Conservation (phyloP, 1,140 invertebrate genomes). For the Heliconius melpomene region DNA sequence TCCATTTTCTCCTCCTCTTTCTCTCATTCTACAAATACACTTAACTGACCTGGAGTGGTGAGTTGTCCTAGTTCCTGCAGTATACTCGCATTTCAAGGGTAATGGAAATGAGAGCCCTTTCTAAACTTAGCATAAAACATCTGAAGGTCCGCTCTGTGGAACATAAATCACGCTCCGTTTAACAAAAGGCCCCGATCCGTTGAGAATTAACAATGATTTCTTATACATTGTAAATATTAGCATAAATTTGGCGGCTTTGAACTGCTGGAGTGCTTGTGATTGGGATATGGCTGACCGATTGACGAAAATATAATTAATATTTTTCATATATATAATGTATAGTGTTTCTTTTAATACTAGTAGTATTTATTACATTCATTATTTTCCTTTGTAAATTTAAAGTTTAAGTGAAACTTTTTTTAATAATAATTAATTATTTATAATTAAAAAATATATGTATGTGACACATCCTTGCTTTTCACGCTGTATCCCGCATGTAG, state of each 20-base stretch:
- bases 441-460: no score
- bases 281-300: neutral
- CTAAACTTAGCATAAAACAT: slow-evolving; percentile 14
- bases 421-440: no score
- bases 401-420: no score
- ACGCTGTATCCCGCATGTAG: neutral
- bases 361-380: no score
- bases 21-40: neutral
- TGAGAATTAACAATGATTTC: slow-evolving; percentile 14
- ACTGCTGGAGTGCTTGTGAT: neutral
- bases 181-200: slow-evolving; percentile 13
- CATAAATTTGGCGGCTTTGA: neutral
- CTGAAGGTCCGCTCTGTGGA: slow-evolving; percentile 12
- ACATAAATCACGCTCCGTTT: slow-evolving; percentile 11
- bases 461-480: neutral
- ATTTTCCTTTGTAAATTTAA: no score
- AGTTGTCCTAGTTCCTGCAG: slow-evolving; percentile 8
- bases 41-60: neutral
- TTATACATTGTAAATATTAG: slow-evolving; percentile 11
- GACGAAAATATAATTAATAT: neutral
- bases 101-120: slow-evolving; percentile 10
- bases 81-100: neutral
- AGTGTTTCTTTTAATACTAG: neutral
- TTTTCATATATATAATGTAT: neutral
- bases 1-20: no score